Conservation (phyloP, 2,113 vertebrate genomes). For the Syrrhaptes paradoxus region DNA sequence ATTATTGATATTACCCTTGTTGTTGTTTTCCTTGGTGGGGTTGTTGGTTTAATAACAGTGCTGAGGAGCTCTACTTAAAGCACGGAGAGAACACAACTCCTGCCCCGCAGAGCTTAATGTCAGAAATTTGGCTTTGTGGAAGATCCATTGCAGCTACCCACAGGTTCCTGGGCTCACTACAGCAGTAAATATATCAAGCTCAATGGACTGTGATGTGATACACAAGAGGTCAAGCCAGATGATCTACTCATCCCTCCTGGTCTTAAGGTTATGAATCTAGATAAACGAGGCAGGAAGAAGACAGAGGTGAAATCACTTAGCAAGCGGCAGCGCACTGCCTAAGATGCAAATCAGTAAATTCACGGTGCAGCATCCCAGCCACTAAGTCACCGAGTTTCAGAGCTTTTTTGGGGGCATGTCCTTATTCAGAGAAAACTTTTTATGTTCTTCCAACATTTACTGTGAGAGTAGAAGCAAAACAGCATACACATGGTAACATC, state of each 20-base stretch:
- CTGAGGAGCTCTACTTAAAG: not conserved
- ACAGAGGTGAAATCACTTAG: constrained; percentile 28
- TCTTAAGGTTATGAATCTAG: constrained; percentile 42
- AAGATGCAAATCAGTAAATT: not conserved
- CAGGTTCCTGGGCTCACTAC: constrained; percentile 14
- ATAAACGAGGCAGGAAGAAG: constrained; percentile 22
- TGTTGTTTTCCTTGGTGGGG: not conserved
- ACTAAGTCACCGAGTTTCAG: not conserved
- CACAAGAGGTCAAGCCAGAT: not conserved
- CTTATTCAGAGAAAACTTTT: not conserved
- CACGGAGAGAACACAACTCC: not conserved
- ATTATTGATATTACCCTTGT: not conserved
- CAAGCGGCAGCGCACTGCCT: not conserved
- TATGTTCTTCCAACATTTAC: not conserved
- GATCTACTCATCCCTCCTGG: not conserved
- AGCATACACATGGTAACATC: not conserved
- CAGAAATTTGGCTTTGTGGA: not conserved
- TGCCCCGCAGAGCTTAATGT: not conserved
- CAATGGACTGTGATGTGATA: not conserved
- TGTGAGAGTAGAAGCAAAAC: not conserved
- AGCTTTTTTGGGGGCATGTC: not conserved
- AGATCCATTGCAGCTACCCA: constrained; percentile 1
- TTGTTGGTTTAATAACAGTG: not conserved
- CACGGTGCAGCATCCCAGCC: not conserved
- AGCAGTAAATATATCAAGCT: constrained; percentile 14